A percentile compares a stretch with the other conserved stretches of the same genome.
These are phyloP conservation scores for Chanos chanos DNA, from an alignment of 2,797 vertebrate species.

Conservation along the genomic window DNA sequence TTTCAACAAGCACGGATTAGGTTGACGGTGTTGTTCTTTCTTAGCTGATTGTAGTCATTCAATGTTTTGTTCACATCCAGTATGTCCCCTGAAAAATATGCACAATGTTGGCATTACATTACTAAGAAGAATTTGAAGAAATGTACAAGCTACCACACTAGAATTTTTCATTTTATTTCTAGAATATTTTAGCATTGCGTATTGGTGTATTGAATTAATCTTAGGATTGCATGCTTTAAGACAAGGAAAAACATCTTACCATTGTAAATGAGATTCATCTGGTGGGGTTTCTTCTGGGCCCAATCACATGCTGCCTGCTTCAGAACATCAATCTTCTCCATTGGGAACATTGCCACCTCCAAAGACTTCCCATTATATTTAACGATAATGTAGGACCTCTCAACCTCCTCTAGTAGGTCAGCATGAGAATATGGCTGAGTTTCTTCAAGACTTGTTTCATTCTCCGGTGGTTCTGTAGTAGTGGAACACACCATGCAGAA, in stretches of 20 bases:
- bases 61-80: slow-evolving; percentile 5
- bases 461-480: too few species aligned
- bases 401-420: too few species aligned
- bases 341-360: slow-evolving; percentile 13
- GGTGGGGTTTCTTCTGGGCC: slow-evolving; percentile 13
- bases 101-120: not conserved
- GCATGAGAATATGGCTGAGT: too few species aligned
- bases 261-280: slow-evolving; percentile 19
- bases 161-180: not conserved
- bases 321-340: slow-evolving; percentile 14
- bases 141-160: not conserved
- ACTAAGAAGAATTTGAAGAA: not conserved
- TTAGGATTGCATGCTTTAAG: not conserved
- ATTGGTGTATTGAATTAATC: not conserved
- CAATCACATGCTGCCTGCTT: not conserved
- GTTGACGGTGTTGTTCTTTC: not conserved
- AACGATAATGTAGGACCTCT: slow-evolving; percentile 28
- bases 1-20: not conserved
- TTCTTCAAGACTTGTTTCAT: too few species aligned
- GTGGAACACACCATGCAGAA: too few species aligned
- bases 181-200: not conserved
- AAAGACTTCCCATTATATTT: not conserved
- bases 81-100: not conserved
- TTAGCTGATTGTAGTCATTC: not conserved
- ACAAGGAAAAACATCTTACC: not conserved